Conservation (phyloP, 2,888 invertebrate genomes). For the Serripes groenlandicus region DNA sequence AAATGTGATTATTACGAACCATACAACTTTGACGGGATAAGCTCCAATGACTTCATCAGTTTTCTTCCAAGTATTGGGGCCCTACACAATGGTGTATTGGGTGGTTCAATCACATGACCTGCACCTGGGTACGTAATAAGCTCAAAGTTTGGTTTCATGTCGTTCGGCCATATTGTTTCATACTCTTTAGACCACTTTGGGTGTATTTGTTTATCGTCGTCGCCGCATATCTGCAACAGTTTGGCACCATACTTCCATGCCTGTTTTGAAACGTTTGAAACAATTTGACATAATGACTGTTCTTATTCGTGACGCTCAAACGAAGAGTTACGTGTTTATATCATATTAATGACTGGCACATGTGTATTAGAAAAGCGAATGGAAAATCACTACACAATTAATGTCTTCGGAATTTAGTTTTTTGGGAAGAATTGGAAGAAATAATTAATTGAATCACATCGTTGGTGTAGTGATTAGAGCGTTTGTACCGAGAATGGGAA, state of each 20-base stretch:
- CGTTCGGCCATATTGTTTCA: constrained; percentile 32
- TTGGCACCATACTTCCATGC: constrained; percentile 50
- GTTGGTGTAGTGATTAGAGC: no score
- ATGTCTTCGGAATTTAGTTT: no score
- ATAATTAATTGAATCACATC: no score
- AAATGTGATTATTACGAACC: constrained; percentile 18
- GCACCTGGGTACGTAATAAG: constrained; percentile 45
- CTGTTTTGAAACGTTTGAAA: no score
- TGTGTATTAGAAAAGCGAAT: no score
- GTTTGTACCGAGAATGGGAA: no score
- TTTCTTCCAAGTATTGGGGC: constrained; percentile 29
- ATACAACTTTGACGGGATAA: constrained; percentile 46
- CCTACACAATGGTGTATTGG: constrained; percentile 49
- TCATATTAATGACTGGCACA: no score
- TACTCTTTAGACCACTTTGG: constrained; percentile 42
- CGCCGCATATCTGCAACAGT: constrained; percentile 46
- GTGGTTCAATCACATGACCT: constrained; percentile 61
- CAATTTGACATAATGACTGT: background rate
- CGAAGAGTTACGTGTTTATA: no score
- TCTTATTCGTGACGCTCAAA: no score
- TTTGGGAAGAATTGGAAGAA: no score
- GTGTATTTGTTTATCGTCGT: constrained; percentile 58
- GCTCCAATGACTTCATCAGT: constrained; percentile 26
- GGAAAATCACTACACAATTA: no score
- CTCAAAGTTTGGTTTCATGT: constrained; percentile 43